phyloP scores from a whole-genome alignment of 2,797 vertebrate species.

The Bradypodion ventrale region DNA sequence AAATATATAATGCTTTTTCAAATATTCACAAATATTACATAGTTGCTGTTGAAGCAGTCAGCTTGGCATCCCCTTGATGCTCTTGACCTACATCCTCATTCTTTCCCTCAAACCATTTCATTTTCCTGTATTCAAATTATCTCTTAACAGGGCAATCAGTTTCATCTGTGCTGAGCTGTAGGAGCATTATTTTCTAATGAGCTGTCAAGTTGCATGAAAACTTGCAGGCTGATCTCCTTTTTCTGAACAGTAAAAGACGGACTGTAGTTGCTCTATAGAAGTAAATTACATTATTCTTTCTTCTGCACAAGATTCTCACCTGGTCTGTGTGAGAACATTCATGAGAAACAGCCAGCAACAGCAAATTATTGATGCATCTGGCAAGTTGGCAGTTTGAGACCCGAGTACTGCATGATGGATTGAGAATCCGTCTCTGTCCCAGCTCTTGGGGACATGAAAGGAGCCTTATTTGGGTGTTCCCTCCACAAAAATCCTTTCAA shows the following conservation, averaged over 20 bases:
- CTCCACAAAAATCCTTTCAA: too few species aligned
- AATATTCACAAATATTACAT: not conserved
- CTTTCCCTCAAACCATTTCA: conserved; percentile 55
- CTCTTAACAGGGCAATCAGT: conserved; percentile 19
- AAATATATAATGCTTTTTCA: conserved; percentile 27
- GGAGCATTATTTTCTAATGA: not conserved
- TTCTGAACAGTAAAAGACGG: not conserved
- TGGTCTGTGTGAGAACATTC: not conserved
- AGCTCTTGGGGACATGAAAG: too few species aligned
- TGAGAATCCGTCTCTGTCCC: too few species aligned
- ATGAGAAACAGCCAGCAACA: not conserved
- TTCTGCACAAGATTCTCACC: not conserved
- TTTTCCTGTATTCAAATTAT: conserved; percentile 39
- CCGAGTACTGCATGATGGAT: too few species aligned
- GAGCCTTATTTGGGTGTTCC: too few species aligned
- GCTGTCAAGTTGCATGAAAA: not conserved
- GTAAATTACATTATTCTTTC: conserved; percentile 5
- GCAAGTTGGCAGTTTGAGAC: too few species aligned
- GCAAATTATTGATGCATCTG: not conserved
- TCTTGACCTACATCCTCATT: conserved; percentile 59
- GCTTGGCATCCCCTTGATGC: conserved; percentile 53
- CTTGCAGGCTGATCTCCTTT: not conserved
- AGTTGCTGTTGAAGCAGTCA: conserved; percentile 28
- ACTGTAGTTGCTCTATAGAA: not conserved
- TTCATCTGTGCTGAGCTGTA: conserved; percentile 26